Evolutionary conservation across 2,113 vertebrate genomes (phyloP), one percentile per base, ranked within the genome.

Genomic region (Austrofundulus limnaeus): DNA sequence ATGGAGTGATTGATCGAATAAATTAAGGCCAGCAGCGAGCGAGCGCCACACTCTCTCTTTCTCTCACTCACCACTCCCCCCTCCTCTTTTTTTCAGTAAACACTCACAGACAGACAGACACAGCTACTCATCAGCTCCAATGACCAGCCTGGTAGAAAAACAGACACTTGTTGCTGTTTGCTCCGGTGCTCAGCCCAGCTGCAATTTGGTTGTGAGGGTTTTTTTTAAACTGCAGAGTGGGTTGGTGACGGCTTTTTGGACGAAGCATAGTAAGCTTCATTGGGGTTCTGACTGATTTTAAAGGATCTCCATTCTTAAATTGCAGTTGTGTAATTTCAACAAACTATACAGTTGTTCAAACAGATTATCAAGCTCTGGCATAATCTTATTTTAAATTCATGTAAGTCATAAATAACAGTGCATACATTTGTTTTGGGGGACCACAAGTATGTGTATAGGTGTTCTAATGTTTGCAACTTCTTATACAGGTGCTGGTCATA

Each of bases 1-100:
- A 86, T 81, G 65, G 77, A 80, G 83, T 88, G 87, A 87, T 90
- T 87, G 88, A 88, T 87, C 72, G 82, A 77, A 88, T 80, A 82
- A 86, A 89, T 90, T 85, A 87, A 76, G 62, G 61, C 69, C 52
- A 78, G 80, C 72, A 83, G 75, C 72, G n/a, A 54, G 31, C 8
- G 31, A 66, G 74, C 55, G 2, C 11, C 71, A 20, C 46, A 7
- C 71, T 53, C 60, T 28, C 58, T 42, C 21, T 24, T 51, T 37
- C 61, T 25, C 37, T 19, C 46, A 28, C 59, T 28, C 43, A 60
- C 72, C 45, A 17, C 69, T 48, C 56, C 24, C 20, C 2, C 14
- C 25, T 7, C 25, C 25, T 7, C 10, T 23, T 20, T 17, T 12
- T 24, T 70, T 52, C 46, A 50, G 31, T 51, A 39, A 53, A 48